Evolutionary conservation across 2,888 invertebrate genomes (phyloP).

Genomic region (Lasioglossum marginatum): DNA sequence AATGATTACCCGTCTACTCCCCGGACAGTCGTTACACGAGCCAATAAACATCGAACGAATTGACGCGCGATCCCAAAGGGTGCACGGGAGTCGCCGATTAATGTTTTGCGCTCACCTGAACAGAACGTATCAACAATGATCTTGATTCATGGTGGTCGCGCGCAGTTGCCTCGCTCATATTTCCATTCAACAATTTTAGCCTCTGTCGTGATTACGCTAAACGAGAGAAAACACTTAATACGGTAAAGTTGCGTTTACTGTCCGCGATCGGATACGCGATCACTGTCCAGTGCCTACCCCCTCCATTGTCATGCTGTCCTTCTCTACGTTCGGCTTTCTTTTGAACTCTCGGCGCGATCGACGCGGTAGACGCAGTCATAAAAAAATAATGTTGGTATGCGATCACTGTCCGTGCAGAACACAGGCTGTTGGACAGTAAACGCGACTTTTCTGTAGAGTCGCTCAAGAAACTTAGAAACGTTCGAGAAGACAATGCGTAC

Average conservation of each 20-base stretch:
- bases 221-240: background rate
- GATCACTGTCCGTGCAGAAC: too few species aligned
- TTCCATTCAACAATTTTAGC: background rate
- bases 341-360: too few species aligned
- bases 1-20: slow-evolving; percentile 31
- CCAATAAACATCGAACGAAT: slow-evolving; percentile 35
- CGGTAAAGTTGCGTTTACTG: too few species aligned
- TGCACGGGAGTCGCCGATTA: background rate
- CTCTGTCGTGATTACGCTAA: background rate
- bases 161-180: background rate
- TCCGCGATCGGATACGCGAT: too few species aligned
- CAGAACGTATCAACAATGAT: background rate
- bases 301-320: too few species aligned
- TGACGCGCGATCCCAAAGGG: slow-evolving; percentile 5
- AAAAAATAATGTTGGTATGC: too few species aligned
- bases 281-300: too few species aligned
- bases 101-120: background rate
- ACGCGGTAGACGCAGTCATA: too few species aligned
- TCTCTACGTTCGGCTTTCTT: too few species aligned
- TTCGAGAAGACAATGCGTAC: background rate
- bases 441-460: too few species aligned
- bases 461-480: too few species aligned
- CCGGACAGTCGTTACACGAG: slow-evolving; percentile 27
- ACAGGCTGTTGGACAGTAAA: too few species aligned
- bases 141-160: background rate